Percentiles rank a stretch among this genome's conserved stretches.
phyloP scores from a whole-genome alignment of 2,888 invertebrate genomes.

The Suillia variegata region DNA sequence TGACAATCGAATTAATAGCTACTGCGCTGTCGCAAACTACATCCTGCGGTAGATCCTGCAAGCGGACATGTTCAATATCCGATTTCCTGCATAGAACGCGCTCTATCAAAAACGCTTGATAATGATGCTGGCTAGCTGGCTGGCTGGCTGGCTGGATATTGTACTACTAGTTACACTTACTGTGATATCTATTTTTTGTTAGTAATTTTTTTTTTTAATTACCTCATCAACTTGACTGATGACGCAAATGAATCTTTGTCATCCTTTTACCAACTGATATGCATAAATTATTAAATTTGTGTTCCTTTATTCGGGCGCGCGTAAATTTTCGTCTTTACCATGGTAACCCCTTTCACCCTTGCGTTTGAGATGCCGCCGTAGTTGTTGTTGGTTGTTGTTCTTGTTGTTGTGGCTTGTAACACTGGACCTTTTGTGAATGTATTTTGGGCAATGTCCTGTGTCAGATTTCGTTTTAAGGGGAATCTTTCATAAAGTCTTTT shows the following conservation, averaged over 20 bases:
- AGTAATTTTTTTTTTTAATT: constrained; percentile 53
- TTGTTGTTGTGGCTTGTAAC: too few relatives aligned
- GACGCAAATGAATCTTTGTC: constrained; percentile 60
- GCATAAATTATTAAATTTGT: constrained; percentile 52
- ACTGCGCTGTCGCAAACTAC: constrained; percentile 20
- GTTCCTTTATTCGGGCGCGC: not conserved
- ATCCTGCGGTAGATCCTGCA: too few relatives aligned
- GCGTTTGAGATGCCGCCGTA: not conserved
- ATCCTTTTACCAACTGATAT: constrained; percentile 44
- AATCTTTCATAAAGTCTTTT: too few relatives aligned
- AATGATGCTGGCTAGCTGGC: not conserved
- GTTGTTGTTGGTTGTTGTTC: not conserved
- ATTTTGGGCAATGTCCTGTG: not conserved
- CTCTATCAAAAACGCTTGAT: not conserved
- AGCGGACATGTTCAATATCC: constrained; percentile 31
- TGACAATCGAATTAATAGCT: constrained; percentile 54
- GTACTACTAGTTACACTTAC: not conserved
- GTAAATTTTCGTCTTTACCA: not conserved
- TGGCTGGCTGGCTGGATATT: constrained; percentile 1
- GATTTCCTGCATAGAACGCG: constrained; percentile 35
- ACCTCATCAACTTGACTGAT: constrained; percentile 63
- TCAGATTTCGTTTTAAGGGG: too few relatives aligned
- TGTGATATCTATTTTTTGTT: constrained; percentile 31
- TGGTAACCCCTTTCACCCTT: constrained; percentile 1
- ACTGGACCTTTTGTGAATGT: not conserved